Evolutionary conservation across 2,113 vertebrate species (phyloP).

Genomic region (Elephas maximus): DNA sequence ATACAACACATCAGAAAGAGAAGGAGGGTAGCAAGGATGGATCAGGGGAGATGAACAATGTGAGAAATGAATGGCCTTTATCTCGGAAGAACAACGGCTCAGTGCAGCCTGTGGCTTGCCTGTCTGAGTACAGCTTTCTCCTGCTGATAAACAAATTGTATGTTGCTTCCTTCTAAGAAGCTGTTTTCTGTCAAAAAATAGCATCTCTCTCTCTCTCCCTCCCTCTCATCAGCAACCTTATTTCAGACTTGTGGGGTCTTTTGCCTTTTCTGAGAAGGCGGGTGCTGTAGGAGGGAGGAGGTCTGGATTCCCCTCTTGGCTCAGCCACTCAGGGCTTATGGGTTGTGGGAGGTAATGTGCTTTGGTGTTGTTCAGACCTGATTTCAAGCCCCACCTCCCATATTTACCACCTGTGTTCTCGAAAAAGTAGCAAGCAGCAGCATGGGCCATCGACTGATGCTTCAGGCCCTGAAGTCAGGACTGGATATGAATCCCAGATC

Average conservation of each 20-base stretch:
- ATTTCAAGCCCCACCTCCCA: not conserved
- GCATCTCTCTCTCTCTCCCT: not conserved
- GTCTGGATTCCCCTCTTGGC: not conserved
- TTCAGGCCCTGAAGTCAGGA: not conserved
- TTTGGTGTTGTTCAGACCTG: not conserved
- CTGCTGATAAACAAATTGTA: constrained; percentile 68
- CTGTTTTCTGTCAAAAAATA: constrained; percentile 69
- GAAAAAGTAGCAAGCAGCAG: not conserved
- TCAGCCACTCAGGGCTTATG: not conserved
- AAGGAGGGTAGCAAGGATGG: not conserved
- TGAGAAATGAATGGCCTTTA: not conserved
- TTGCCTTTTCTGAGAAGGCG: constrained; percentile 30
- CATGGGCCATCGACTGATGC: fast-evolving
- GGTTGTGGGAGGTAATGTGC: not conserved
- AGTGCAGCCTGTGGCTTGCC: not conserved
- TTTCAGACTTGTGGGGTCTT: constrained; percentile 26
- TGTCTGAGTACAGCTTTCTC: not conserved
- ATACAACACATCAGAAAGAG: not conserved
- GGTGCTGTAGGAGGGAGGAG: not conserved
- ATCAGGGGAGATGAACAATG: not conserved
- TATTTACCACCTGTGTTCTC: not conserved
- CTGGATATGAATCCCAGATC: not conserved
- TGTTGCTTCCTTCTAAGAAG: constrained; percentile 60
- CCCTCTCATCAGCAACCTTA: constrained; percentile 57
- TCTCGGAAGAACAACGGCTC: not conserved